Evolutionary conservation across 2,113 vertebrate species (phyloP), one percentile per base, ranked within the genome.

Genomic region (Talpa occidentalis): DNA sequence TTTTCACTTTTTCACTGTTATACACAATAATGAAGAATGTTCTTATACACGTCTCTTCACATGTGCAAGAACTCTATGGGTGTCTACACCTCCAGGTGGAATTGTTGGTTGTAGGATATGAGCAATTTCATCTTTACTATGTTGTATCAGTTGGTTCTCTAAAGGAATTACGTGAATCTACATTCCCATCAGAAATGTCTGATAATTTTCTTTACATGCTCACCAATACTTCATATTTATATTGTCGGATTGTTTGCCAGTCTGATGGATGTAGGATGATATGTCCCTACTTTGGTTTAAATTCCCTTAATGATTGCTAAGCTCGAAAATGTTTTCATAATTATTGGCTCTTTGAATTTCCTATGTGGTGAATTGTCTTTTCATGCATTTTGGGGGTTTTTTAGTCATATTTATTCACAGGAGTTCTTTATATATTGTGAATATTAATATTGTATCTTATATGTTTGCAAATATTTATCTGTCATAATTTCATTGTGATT

Each of bases 281-380:
- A 64, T 70, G 26, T 85, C 16, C 30, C 16, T 80, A 79, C 37
- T 37, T 64, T 66, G 73, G 52, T 69, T 83, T 81, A 87, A 44
- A 47, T 40, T 74, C 72, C 15, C 49, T 77, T 67, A 42, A 35
- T 89, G 54, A 82, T 78, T 90, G 40, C 4, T 14, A 92, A 59
- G 19, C 19, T 74, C n/a, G 49, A 74, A 64, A 12, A 54, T 40
- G 8, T 94, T 95, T 92, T 74, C 40, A 78, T 69, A 72, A 90
- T 79, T 90, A 72, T 12, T 72, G 30, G 52, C 42, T 22, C 70
- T 44, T 62, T 85, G 37, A 26, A 6, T 64, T 90, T 86, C 28
- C 32, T 87, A 40, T 83, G 92, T 67, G 78, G 28, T 69, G 64
- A 87, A 78, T 47, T 92, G 10, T 81, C 5, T 79, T 95, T 83